Evolutionary conservation across 1,140 invertebrate genomes (phyloP).

Genomic region (Zeugodacus cucurbitae): DNA sequence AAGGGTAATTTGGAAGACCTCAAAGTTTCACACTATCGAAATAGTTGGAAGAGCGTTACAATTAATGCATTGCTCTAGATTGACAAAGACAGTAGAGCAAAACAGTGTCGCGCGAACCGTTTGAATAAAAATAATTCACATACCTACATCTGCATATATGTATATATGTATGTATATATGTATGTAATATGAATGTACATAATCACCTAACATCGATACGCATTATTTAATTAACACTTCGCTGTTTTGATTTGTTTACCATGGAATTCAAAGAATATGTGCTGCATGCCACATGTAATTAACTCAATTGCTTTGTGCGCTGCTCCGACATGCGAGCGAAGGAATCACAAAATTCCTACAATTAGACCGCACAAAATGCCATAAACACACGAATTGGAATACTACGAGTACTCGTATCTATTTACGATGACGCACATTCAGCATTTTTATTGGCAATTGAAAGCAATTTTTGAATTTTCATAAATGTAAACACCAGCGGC

Average conservation of each 20-base stretch:
- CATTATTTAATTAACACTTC: slow-evolving; percentile 16
- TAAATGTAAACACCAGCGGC: slow-evolving; percentile 16
- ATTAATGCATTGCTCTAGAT: no score
- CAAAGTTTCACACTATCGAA: no score
- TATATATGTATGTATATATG: background rate
- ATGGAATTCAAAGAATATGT: background rate
- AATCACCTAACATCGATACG: background rate
- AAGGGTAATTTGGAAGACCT: no score
- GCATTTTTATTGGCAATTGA: slow-evolving; percentile 32
- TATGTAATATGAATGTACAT: background rate
- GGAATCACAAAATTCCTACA: background rate
- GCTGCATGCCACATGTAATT: slow-evolving; percentile 28
- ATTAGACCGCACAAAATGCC: background rate
- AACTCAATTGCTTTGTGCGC: background rate
- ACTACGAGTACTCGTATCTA: background rate
- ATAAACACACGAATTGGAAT: no score
- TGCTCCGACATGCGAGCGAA: background rate
- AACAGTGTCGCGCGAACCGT: no score
- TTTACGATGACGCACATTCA: slow-evolving; percentile 21
- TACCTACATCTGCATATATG: no score
- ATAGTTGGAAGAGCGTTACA: no score
- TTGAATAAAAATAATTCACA: no score
- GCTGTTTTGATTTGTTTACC: slow-evolving; percentile 23
- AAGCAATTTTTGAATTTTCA: background rate
- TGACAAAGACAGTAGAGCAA: no score